Evolutionary conservation across 2,113 vertebrate genomes (phyloP), one percentile per base, ranked within the genome.

Genomic region (Litocranius walleri): DNA sequence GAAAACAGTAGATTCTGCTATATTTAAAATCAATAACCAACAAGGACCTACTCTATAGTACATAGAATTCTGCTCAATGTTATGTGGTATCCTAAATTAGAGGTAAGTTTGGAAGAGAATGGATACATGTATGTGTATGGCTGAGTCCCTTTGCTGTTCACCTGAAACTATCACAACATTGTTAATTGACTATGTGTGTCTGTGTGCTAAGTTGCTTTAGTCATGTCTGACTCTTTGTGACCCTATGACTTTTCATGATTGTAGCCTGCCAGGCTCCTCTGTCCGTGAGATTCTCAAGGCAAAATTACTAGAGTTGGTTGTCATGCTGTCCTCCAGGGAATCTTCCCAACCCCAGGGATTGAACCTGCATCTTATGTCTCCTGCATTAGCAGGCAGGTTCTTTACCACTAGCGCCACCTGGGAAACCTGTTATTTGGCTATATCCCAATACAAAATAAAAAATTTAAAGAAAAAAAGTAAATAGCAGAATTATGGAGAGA

Each of bases 391-490:
- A 71, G 19, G n/a, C 19, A 71, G 67, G n/a, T 71, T 71, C 67
- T 71, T 71, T 71, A 40, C n/a, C n/a, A 40, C 10, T 12, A 40
- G 10, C 0, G 0, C 10, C 36, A 23, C n/a, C 19, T 40, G 19
- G 67, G n/a, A 71, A 71, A 71, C 67, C 10, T 43, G 11, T 43
- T 77, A 43, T 43, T 43, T 77, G 23, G 71, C 71, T 77, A 27
- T 77, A 77, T 77, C 71, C 23, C 6, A 43, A 77, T 77, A 77
- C 23, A 77, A 77, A 77, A 43, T 14, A 77, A 43, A 77, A 27
- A 43, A 23, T 77, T 77, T 77, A 77, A 27, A 77, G 40, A 43
- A 27, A 43, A 77, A 77, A 87, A 82, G 40, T 59, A 81, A 50
- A 81, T 13, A 84, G 82, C 7, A 67, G 62, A 29, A 78, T 57